Evolutionary conservation across 2,888 invertebrate species (phyloP).

Genomic region (Catocala fraxini): DNA sequence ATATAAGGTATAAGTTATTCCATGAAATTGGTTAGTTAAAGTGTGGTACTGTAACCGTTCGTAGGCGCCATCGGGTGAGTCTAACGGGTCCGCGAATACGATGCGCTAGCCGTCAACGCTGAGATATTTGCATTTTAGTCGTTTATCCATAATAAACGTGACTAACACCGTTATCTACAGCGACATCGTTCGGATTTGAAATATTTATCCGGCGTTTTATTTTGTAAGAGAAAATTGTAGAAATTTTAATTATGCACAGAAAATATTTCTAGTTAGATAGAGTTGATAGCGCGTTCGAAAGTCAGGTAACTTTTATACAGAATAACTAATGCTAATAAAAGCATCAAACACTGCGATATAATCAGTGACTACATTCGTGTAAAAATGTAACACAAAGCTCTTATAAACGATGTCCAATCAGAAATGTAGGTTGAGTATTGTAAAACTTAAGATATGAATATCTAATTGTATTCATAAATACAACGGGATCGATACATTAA

Average conservation of each 20-base stretch:
- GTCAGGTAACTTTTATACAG: too few species aligned
- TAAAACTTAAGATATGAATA: too few species aligned
- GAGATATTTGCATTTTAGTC: conserved; percentile 54
- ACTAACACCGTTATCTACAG: conserved; percentile 26
- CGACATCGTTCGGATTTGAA: conserved; percentile 26
- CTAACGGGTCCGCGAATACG: conserved; percentile 53
- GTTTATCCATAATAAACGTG: conserved; percentile 49
- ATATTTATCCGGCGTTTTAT: neutral
- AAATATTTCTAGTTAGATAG: too few species aligned
- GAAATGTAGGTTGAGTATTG: too few species aligned
- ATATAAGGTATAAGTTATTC: conserved; percentile 9
- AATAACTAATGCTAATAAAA: too few species aligned
- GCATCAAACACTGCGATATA: too few species aligned
- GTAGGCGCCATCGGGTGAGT: conserved; percentile 47
- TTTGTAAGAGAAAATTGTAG: neutral
- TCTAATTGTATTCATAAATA: neutral
- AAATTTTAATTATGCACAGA: too few species aligned
- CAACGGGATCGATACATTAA: neutral
- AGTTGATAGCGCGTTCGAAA: too few species aligned
- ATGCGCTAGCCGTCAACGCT: conserved; percentile 41
- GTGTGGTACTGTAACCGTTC: conserved; percentile 32
- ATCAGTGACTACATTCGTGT: too few species aligned
- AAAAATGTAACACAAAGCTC: too few species aligned
- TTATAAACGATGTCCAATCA: too few species aligned
- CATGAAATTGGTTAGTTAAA: conserved; percentile 20